phyloP scores from a whole-genome alignment of 1,140 invertebrate species.

The Apocrypta bakeri region DNA sequence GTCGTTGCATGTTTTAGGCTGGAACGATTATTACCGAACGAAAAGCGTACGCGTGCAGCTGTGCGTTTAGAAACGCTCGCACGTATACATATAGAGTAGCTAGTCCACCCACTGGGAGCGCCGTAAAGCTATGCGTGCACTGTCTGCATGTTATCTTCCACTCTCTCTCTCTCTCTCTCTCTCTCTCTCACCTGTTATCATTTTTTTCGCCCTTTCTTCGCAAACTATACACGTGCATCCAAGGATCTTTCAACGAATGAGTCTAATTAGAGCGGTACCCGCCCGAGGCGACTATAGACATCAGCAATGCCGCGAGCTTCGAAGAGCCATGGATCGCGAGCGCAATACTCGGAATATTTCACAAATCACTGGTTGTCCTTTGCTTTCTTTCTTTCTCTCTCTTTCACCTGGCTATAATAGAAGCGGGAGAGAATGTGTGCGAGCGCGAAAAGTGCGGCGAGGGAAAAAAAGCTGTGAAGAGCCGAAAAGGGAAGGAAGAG shows the following conservation, averaged over 20 bases:
- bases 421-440: not conserved
- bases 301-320: not conserved
- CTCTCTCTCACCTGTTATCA: slow-evolving; percentile 7
- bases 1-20: not conserved
- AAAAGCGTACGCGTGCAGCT: not conserved
- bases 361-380: slow-evolving; percentile 63
- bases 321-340: not conserved
- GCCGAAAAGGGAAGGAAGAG: not conserved
- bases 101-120: not conserved
- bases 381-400: not conserved
- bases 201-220: not conserved
- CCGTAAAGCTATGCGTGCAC: no score
- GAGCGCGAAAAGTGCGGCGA: slow-evolving; percentile 8
- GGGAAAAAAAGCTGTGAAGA: not conserved
- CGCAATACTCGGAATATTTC: slow-evolving; percentile 72
- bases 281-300: slow-evolving; percentile 3
- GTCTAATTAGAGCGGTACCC: not conserved
- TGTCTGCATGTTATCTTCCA: no score
- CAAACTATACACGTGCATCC: not conserved
- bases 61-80: no score
- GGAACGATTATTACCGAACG: not conserved
- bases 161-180: no score
- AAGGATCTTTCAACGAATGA: not conserved
- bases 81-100: not conserved
- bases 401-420: slow-evolving; percentile 21